phyloP scores from a whole-genome alignment of 2,888 invertebrate species.

The Corbicula japonica region DNA sequence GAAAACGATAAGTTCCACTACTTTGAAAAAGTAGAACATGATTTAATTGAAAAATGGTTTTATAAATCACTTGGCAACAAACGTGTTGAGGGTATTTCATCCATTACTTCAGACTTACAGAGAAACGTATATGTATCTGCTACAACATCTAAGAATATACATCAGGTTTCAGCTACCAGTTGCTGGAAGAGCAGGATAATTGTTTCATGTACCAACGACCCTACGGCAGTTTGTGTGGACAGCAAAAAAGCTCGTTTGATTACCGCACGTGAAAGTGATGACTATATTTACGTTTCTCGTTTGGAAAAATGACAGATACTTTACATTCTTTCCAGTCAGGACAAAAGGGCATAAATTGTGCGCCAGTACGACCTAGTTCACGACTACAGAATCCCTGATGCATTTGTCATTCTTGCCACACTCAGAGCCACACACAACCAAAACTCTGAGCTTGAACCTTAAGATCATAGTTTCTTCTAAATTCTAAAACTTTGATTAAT shows the following conservation, averaged over 20 bases:
- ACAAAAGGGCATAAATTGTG: too few relatives aligned
- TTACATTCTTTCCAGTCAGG: too few relatives aligned
- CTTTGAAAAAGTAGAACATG: too few relatives aligned
- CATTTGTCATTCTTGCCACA: too few relatives aligned
- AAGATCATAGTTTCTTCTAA: too few relatives aligned
- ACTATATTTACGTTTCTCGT: conserved; percentile 1
- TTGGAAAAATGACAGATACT: too few relatives aligned
- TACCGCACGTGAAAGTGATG: conserved; percentile 4
- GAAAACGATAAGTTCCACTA: too few relatives aligned
- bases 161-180: not conserved
- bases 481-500: too few relatives aligned
- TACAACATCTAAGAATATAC: not conserved
- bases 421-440: too few relatives aligned
- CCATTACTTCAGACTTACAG: not conserved
- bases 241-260: not conserved
- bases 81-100: not conserved
- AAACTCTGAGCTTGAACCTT: too few relatives aligned
- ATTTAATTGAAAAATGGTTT: conserved; percentile 14
- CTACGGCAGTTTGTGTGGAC: not conserved
- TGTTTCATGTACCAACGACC: conserved; percentile 6
- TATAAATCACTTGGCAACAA: not conserved
- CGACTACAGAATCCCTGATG: too few relatives aligned
- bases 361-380: too few relatives aligned
- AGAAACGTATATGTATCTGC: conserved; percentile 9
- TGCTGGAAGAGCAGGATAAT: not conserved